Base-by-base conservation (phyloP, 2,888 invertebrate genomes). In the Girardia tigrina region DNA sequence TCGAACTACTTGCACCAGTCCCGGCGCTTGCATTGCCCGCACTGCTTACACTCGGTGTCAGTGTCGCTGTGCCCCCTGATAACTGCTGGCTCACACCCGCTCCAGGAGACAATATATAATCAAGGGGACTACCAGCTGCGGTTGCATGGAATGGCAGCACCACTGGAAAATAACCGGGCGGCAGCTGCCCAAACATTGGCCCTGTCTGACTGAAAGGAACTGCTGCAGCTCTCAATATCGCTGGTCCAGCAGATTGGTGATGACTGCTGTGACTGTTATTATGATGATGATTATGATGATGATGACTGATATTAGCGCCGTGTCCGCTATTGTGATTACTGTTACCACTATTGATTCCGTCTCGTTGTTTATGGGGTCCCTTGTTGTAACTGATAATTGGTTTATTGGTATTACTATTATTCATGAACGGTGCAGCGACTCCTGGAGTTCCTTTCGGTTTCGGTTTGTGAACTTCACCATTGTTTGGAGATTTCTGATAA, bases 141-240 rank as follows among this genome's bases (percentile, higher is more conserved):
- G n/a, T n/a, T n/a, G n/a, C n/a, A n/a, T n/a, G n/a, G n/a, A 56
- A 56, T 56, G 56, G 56, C 56, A 56, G n/a, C 4, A 56, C 56
- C 6, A 56, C 56, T 56, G 56, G 56, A 23, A 56, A 56, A 56
- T 56, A 56, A 20, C 56, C 56, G n/a, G n/a, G n/a, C 4, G 56
- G 56, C 4, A 56, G 4, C 4, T n/a, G 56, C n/a, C 8, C 23
- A 23, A 56, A 56, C 4, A 56, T 4, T 16, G 56, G 56, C 23
- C 56, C 56, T 2, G 56, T 23, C 23, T 56, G 56, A 56, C 56
- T 56, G n/a, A 56, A 56, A 20, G 56, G 8, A 6, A 23, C 20
- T n/a, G n/a, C 2, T 2, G n/a, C n/a, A n/a, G n/a, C n/a, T n/a
- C n/a, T n/a, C n/a, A n/a, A n/a, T n/a, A n/a, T n/a, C n/a, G n/a